phyloP scores from a whole-genome alignment of 1,140 invertebrate genomes.

The Magallana gigas region DNA sequence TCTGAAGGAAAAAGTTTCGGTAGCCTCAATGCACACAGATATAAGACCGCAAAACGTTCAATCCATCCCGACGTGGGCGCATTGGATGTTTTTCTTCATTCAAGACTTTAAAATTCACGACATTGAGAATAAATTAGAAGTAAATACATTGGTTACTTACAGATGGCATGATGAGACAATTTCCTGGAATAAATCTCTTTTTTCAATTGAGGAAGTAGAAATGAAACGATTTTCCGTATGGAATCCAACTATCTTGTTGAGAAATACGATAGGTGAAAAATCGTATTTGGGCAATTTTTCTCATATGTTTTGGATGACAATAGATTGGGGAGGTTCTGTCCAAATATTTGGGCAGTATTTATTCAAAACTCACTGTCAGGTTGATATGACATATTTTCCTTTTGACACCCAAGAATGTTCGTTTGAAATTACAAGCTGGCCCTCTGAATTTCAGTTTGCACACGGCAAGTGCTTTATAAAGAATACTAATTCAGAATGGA shows the following conservation, averaged over 20 bases:
- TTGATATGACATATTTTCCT: conserved; percentile 27
- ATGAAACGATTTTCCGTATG: not conserved
- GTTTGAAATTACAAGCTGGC: conserved; percentile 12
- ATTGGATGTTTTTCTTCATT: not conserved
- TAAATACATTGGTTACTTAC: not conserved
- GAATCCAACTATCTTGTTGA: not conserved
- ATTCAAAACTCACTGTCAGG: not conserved
- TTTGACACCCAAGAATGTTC: conserved; percentile 6
- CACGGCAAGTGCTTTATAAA: not conserved
- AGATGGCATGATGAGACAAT: not conserved
- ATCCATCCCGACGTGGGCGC: not conserved
- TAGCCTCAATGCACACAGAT: not conserved
- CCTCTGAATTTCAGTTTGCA: not conserved
- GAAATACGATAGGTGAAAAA: not conserved
- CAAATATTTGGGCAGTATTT: not conserved
- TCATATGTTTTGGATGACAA: not conserved
- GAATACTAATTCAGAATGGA: not conserved
- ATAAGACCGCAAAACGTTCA: not conserved
- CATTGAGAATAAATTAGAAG: not conserved
- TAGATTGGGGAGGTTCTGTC: not conserved
- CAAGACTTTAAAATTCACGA: conserved; percentile 1
- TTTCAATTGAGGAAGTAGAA: not conserved
- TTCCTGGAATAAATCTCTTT: not conserved
- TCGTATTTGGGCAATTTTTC: not conserved
- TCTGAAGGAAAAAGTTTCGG: not conserved